Percentiles rank a stretch among this genome's conserved stretches.
phyloP scores from a whole-genome alignment of 2,113 vertebrate species.

The Pagrus major region DNA sequence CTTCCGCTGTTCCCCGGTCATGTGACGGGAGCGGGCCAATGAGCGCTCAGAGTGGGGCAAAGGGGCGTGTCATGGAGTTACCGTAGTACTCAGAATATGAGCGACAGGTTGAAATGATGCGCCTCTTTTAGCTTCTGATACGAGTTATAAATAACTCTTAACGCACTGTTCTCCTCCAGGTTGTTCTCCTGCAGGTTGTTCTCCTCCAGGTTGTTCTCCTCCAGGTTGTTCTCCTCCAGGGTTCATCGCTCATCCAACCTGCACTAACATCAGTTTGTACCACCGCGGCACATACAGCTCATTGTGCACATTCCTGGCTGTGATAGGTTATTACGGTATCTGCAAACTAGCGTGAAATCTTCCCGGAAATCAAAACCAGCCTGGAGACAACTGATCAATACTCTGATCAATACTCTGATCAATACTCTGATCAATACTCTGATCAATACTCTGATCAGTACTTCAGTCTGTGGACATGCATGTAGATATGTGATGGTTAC shows the following conservation, averaged over 20 bases:
- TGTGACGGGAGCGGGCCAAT: constrained; percentile 50
- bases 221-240: background rate
- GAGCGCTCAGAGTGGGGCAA: background rate
- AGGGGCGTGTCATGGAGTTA: background rate
- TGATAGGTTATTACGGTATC: background rate
- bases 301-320: background rate
- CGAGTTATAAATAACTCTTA: background rate
- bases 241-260: background rate
- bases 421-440: too few species aligned
- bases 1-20: constrained; percentile 63
- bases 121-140: too few species aligned
- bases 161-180: rapidly evolving
- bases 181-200: too few species aligned
- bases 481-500: too few species aligned
- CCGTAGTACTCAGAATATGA: constrained; percentile 26
- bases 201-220: too few species aligned
- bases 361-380: background rate
- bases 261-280: background rate
- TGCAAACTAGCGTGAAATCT: background rate
- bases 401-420: too few species aligned
- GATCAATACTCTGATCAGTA: too few species aligned
- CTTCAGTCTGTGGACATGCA: too few species aligned
- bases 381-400: background rate
- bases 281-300: rapidly evolving
- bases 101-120: background rate